Evolutionary conservation across 2,113 vertebrate genomes (phyloP).

Genomic region (Circaetus cinerascens): DNA sequence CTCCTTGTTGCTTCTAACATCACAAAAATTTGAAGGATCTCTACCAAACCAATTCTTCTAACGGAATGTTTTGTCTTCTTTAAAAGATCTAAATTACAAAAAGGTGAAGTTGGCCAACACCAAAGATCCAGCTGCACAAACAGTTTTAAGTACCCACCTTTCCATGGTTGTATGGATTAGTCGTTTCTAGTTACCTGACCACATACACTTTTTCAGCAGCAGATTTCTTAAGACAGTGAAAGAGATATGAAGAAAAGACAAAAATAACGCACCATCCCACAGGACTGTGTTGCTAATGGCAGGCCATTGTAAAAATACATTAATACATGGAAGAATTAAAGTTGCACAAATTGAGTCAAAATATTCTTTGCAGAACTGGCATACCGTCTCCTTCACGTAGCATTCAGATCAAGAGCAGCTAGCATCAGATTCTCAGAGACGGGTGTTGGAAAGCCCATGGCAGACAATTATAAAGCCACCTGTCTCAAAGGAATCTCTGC

Average conservation of each 20-base stretch:
- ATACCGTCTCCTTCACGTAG: background rate
- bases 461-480: background rate
- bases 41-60: background rate
- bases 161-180: background rate
- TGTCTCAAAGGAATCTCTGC: background rate
- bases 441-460: background rate
- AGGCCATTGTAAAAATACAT: background rate
- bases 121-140: background rate
- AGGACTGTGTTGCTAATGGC: background rate
- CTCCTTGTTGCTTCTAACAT: background rate
- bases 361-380: background rate
- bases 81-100: background rate
- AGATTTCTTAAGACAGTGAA: background rate
- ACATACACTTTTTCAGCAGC: background rate
- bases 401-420: background rate
- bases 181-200: background rate
- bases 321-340: background rate
- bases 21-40: background rate
- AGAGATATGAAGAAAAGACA: background rate
- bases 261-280: background rate
- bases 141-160: background rate
- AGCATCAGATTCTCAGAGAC: background rate
- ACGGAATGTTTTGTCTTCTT: background rate
- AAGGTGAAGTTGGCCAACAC: background rate
- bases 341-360: background rate